Evolutionary conservation across 2,797 vertebrate genomes (phyloP).

Genomic region (Thaleichthys pacificus): DNA sequence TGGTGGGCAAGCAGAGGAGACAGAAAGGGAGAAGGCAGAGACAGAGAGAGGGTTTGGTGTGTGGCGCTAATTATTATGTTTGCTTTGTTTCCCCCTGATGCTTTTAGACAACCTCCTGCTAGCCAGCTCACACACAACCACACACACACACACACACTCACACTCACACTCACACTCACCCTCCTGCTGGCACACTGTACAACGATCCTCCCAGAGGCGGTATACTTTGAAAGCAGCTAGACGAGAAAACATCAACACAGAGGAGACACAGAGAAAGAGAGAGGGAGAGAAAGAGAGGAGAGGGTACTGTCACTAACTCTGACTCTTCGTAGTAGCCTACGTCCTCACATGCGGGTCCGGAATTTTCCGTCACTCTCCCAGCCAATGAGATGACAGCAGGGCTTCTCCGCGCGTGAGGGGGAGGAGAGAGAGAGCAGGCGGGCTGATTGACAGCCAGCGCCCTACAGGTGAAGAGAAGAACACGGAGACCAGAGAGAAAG

Average conservation of each 20-base stretch:
- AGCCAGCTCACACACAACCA: background rate
- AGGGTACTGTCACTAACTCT: background rate
- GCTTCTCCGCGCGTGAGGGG: conserved; percentile 51
- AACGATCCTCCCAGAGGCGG: conserved; percentile 2
- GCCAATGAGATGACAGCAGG: conserved; percentile 51
- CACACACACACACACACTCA: conserved; percentile 5
- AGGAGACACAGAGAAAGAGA: background rate
- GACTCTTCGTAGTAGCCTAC: background rate
- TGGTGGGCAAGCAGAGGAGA: conserved; percentile 3
- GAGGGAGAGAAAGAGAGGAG: background rate
- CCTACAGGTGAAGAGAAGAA: conserved; percentile 76
- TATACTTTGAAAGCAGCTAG: conserved; percentile 8
- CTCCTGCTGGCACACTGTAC: conserved; percentile 16
- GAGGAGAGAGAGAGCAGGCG: conserved; percentile 53
- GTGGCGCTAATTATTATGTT: conserved; percentile 12
- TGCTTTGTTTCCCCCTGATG: conserved; percentile 13
- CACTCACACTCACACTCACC: conserved; percentile 15
- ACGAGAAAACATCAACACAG: background rate
- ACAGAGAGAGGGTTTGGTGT: conserved; percentile 42
- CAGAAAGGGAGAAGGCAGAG: conserved; percentile 22
- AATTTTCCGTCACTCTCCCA: conserved; percentile 58
- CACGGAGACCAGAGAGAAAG: conserved; percentile 31
- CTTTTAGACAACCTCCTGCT: background rate
- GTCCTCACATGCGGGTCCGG: conserved; percentile 27
- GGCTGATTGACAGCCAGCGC: conserved; percentile 70